A percentile compares a stretch with the other conserved stretches of the same genome.
Evolutionary conservation across 1,140 invertebrate species (phyloP).

Genomic region (Zaprionus camerounensis): DNA sequence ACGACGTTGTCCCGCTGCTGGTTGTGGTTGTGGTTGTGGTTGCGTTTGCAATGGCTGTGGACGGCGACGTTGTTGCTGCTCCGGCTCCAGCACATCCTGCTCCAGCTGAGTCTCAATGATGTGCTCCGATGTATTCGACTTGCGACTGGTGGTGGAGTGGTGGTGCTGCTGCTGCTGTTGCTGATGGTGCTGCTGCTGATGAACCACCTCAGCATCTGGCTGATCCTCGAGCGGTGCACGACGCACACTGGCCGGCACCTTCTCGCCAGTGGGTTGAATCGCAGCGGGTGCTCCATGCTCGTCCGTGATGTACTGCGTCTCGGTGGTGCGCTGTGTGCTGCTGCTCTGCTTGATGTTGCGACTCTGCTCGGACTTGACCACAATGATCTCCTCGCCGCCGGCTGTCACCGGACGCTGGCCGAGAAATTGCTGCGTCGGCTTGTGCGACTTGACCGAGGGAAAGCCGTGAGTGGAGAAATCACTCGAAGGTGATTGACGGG

Average conservation of each 20-base stretch:
- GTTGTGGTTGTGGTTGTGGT: not conserved
- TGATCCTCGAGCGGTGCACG: slow-evolving; percentile 44
- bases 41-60: slow-evolving; percentile 26
- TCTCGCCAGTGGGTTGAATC: slow-evolving; percentile 51
- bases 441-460: slow-evolving; percentile 76
- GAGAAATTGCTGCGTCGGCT: slow-evolving; percentile 74
- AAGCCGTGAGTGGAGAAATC: slow-evolving; percentile 81
- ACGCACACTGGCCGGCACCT: slow-evolving; percentile 37
- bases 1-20: slow-evolving; percentile 48
- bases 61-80: slow-evolving; percentile 31
- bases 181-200: not conserved
- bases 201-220: slow-evolving; percentile 26
- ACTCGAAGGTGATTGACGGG: slow-evolving; percentile 17
- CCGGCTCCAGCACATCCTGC: slow-evolving; percentile 17
- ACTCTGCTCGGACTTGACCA: slow-evolving; percentile 61
- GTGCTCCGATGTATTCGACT: slow-evolving; percentile 62
- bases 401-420: slow-evolving; percentile 53
- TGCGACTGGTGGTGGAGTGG: slow-evolving; percentile 48
- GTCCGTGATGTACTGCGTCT: slow-evolving; percentile 52
- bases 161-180: slow-evolving; percentile 44
- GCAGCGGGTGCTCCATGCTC: slow-evolving; percentile 15
- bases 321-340: slow-evolving; percentile 59
- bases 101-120: slow-evolving; percentile 75
- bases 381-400: slow-evolving; percentile 59
- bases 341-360: slow-evolving; percentile 68